Evolutionary conservation across 2,888 invertebrate genomes (phyloP), one percentile per base, ranked within the genome.

Genomic region (Xestia sexstrigata): DNA sequence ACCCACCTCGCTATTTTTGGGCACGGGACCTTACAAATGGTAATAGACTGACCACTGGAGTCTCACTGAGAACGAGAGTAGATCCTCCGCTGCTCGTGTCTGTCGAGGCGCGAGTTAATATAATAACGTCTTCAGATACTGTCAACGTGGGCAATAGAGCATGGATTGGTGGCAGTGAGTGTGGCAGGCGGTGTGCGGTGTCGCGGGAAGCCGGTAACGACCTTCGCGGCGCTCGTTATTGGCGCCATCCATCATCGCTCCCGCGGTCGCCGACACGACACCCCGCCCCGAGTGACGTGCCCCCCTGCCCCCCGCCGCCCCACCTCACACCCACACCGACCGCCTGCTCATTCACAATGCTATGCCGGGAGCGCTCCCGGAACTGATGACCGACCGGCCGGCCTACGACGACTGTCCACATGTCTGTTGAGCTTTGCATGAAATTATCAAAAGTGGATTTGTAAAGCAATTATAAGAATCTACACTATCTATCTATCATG

Each of bases 201-300:
- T 23, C 58, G 78, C 68, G 82, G 67, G 79, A 78, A 72, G 82
- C 74, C 87, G 88, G 82, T 90, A 88, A 90, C 91, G 90, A 91
- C 74, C 84, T 82, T 78, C 78, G 76, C 88, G 88, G 81, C 81
- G 90, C 90, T 93, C 93, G 93, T 95, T 95, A 95, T 93, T 93
- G 92, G 91, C 89, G 91, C 89, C 95, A 95, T 95, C 95, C 93
- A 95, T 95, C 95, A 95, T 94, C 92, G 88, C 74, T 47, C 77
- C 76, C 75, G 87, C 88, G 90, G 89, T 89, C 89, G 81, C 78
- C 87, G 89, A 89, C 90, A 78, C 90, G 62, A 84, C n/a, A 58
- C 70, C 71, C 55, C 84, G 65, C 55, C 71, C 17, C 60, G 74
- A 75, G 65, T 26, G 58, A 58, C 68, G 42, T 26, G 62, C 71